A percentile compares a stretch with the other conserved stretches of the same genome.
Evolutionary conservation across 2,113 vertebrate species (phyloP).

Genomic region (Eretmochelys imbricata): DNA sequence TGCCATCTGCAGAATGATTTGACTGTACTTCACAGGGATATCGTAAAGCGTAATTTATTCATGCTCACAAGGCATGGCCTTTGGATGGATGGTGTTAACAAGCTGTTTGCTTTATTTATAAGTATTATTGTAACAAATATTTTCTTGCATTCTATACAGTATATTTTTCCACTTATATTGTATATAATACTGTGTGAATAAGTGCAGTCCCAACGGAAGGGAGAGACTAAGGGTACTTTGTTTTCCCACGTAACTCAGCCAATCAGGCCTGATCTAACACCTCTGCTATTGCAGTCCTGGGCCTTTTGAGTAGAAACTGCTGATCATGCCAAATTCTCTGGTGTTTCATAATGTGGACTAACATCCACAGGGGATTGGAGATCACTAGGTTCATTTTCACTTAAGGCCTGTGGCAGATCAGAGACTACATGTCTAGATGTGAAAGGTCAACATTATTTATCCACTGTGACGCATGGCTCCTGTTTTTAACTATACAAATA

Average conservation of each 20-base stretch:
- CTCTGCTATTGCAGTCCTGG: constrained; percentile 72
- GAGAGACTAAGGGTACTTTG: constrained; percentile 4
- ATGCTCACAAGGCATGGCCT: constrained; percentile 64
- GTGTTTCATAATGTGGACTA: constrained; percentile 69
- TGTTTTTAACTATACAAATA: constrained; percentile 56
- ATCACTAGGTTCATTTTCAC: constrained; percentile 66
- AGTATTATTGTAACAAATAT: constrained; percentile 51
- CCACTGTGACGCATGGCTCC: constrained; percentile 42
- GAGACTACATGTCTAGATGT: constrained; percentile 6
- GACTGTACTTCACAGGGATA: not conserved
- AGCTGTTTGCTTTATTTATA: constrained; percentile 64
- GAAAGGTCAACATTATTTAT: constrained; percentile 49
- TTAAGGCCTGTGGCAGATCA: not conserved
- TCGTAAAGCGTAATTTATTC: constrained; percentile 15
- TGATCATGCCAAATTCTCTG: constrained; percentile 73
- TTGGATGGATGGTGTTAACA: constrained; percentile 56
- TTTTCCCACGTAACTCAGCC: constrained; percentile 59
- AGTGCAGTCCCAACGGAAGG: constrained; percentile 40
- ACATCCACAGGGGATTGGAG: constrained; percentile 49
- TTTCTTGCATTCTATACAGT: constrained; percentile 33
- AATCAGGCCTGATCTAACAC: constrained; percentile 67
- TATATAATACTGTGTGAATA: constrained; percentile 16
- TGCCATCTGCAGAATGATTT: constrained; percentile 58
- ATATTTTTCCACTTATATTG: constrained; percentile 42
- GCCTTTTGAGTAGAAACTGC: constrained; percentile 71